phyloP scores from a whole-genome alignment of 2,797 vertebrate species.

The Galagoides demidoff region DNA sequence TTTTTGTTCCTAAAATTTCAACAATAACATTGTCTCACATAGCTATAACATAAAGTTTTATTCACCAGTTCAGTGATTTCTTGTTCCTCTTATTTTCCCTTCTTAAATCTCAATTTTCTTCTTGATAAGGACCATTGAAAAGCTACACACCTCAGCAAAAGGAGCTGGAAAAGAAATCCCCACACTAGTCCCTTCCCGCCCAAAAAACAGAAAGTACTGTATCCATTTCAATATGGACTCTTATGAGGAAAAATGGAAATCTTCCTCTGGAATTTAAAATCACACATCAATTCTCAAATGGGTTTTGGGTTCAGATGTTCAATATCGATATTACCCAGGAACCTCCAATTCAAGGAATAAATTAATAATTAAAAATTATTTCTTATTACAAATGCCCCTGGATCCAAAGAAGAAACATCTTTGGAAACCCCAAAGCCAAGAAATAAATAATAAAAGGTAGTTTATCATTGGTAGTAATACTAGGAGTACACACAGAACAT shows the following conservation, averaged over 20 bases:
- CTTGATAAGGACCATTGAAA: background rate
- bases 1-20: background rate
- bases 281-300: background rate
- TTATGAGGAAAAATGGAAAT: background rate
- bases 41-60: background rate
- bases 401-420: background rate
- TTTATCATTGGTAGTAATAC: background rate
- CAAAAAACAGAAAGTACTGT: background rate
- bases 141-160: background rate
- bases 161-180: background rate
- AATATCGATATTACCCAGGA: background rate
- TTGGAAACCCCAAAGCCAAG: background rate
- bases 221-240: background rate
- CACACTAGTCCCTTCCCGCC: background rate
- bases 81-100: background rate
- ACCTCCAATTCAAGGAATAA: background rate
- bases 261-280: background rate
- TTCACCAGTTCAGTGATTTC: background rate
- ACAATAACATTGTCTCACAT: background rate
- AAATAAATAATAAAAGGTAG: background rate
- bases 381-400: background rate
- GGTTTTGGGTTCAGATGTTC: background rate
- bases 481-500: background rate
- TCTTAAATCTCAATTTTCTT: conserved; percentile 30
- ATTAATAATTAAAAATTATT: background rate